Evolutionary conservation across 1,140 invertebrate genomes (phyloP).

Genomic region (Brachionus paranguensis): DNA sequence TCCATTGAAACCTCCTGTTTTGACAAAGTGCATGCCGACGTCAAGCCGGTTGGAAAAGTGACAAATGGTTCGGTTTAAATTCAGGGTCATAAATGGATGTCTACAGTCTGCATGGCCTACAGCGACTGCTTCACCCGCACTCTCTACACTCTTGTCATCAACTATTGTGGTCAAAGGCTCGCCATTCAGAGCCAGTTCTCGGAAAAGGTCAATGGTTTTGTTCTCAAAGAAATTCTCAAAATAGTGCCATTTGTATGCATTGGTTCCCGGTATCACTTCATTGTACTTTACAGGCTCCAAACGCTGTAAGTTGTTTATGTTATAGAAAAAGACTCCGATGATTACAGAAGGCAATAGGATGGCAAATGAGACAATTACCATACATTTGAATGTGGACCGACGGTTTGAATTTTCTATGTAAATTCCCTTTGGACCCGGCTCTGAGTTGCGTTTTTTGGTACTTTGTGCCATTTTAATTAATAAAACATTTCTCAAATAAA

Average conservation of each 20-base stretch:
- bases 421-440: not conserved
- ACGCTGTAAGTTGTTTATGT: not conserved
- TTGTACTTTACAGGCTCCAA: constrained; percentile 22
- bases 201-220: constrained; percentile 1
- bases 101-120: constrained; percentile 15
- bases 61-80: constrained; percentile 11
- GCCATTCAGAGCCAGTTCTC: not conserved
- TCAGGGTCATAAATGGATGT: constrained; percentile 32
- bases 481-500: not conserved
- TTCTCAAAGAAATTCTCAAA: constrained; percentile 23
- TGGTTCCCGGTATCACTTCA: not conserved
- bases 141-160: constrained; percentile 5
- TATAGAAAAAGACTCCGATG: constrained; percentile 8
- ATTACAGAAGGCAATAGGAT: not conserved
- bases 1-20: constrained; percentile 28
- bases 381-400: constrained; percentile 3
- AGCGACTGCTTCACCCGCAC: constrained; percentile 17
- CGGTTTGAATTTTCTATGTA: not conserved
- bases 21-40: constrained; percentile 35
- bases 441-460: not conserved
- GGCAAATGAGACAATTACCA: not conserved
- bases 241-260: constrained; percentile 24
- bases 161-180: not conserved
- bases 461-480: not conserved
- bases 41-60: constrained; percentile 35